Evolutionary conservation across 2,888 invertebrate genomes (phyloP), one percentile per base, ranked within the genome.

Genomic region (Creontiades dilutus): DNA sequence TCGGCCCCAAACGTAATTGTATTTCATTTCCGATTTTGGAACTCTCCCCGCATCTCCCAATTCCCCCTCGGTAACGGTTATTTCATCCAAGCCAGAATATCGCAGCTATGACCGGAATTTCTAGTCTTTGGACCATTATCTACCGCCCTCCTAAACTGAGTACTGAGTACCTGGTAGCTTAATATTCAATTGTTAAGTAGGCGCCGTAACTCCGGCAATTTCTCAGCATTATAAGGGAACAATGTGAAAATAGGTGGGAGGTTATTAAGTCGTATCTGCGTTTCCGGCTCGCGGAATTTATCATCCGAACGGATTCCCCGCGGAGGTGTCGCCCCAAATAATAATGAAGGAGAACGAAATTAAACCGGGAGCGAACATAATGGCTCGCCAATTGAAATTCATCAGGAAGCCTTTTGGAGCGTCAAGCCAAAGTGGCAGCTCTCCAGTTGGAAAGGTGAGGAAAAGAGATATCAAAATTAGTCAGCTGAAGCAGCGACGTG

Each of bases 381-480:
- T 57, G n/a, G 7, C 57, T 68, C 27, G 68, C 19, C 68, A 11
- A 68, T 68, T 68, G 68, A 68, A 68, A 68, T 68, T 68, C 68
- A 68, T 68, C 68, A 12, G 23, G 68, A 52, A 68, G 68, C 68
- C 68, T 23, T 23, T 23, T 23, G 68, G 68, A 27, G 68, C 68
- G 68, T 68, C 68, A 68, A 57, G 16, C 68, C 3, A 23, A 68
- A 23, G 68, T 68, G 68, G 23, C 68, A 23, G 12, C 68, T 68
- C 52, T 52, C 52, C 14, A 52, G 52, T 16, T 13, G 68, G 61
- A 19, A 68, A 68, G 68, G 68, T 68, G 68, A 19, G 23, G 68
- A 68, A 68, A 68, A 68, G 37, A 37, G 68, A 68, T 68, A 68
- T 68, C 68, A 23, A 68, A 68, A 68, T 68, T 68, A 68, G 68